Conservation (phyloP, 2,797 vertebrate species). For the Onychomys torridus region DNA sequence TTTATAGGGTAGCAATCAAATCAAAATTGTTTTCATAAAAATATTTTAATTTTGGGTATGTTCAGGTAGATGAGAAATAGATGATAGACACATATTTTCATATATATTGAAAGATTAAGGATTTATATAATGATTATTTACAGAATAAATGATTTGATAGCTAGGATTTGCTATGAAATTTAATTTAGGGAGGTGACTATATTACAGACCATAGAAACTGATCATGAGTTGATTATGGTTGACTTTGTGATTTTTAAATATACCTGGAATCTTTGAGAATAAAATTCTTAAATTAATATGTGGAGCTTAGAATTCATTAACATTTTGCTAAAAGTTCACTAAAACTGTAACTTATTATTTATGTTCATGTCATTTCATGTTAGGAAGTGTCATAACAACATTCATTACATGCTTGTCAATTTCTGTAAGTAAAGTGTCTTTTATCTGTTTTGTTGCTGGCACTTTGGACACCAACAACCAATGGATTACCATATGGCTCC, state of each 20-base stretch:
- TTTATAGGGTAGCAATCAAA: background rate
- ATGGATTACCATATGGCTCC: conserved; percentile 44
- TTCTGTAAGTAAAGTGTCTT: conserved; percentile 1
- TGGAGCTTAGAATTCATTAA: background rate
- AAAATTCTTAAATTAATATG: conserved; percentile 5
- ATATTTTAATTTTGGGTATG: background rate
- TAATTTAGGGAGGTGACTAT: background rate
- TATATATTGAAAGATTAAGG: background rate
- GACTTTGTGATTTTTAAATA: background rate
- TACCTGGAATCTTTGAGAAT: background rate
- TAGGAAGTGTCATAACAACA: background rate
- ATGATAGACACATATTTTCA: background rate
- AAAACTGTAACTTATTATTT: conserved; percentile 34
- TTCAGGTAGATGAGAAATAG: background rate
- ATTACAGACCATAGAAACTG: background rate
- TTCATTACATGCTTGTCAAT: background rate
- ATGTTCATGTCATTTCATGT: background rate
- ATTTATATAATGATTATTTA: background rate
- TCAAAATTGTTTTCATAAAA: background rate
- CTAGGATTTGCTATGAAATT: conserved; percentile 3
- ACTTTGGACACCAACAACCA: background rate
- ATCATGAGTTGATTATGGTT: no score
- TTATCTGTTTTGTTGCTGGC: conserved; percentile 27
- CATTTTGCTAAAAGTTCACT: background rate
- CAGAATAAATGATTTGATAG: background rate